phyloP scores from a whole-genome alignment of 2,113 vertebrate species.

The Coryphaenoides rupestris region DNA sequence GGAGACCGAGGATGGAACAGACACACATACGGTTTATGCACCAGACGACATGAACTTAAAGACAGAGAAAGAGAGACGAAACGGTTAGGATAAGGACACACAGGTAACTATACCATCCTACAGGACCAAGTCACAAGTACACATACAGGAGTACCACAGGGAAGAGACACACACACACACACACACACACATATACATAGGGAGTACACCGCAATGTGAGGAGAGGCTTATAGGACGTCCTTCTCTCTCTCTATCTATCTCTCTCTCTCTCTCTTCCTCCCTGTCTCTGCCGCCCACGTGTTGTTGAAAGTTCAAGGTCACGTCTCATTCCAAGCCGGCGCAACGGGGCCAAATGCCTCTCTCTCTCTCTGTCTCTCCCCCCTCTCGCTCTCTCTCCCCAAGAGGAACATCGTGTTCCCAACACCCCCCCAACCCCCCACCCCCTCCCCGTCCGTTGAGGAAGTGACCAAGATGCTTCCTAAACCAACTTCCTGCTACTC shows the following conservation, averaged over 20 bases:
- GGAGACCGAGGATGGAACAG: too few species aligned
- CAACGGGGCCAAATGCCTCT: slow-evolving; percentile 49
- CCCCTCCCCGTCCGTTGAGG: too few species aligned
- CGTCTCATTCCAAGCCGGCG: slow-evolving; percentile 55
- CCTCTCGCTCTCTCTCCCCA: too few species aligned
- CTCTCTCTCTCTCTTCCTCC: too few species aligned
- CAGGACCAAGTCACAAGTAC: neutral
- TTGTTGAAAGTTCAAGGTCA: slow-evolving; percentile 76
- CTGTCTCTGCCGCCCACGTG: slow-evolving; percentile 15
- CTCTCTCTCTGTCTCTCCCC: neutral
- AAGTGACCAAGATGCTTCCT: slow-evolving; percentile 42
- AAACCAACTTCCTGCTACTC: too few species aligned
- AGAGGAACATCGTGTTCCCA: slow-evolving; percentile 69
- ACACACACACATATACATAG: neutral
- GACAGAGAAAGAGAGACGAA: too few species aligned
- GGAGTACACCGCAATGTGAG: neutral
- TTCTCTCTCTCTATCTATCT: too few species aligned
- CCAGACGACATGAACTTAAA: too few species aligned
- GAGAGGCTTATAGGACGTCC: slow-evolving; percentile 15
- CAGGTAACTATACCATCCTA: neutral
- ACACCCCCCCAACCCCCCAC: slow-evolving; percentile 20
- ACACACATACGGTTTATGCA: too few species aligned
- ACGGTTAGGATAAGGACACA: neutral
- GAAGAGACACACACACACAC: too few species aligned
- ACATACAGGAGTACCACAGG: slow-evolving; percentile 9